Evolutionary conservation across 37 sponge, comb jelly and placozoan genomes (phyloP).

Genomic region (Bolinopsis microptera): DNA sequence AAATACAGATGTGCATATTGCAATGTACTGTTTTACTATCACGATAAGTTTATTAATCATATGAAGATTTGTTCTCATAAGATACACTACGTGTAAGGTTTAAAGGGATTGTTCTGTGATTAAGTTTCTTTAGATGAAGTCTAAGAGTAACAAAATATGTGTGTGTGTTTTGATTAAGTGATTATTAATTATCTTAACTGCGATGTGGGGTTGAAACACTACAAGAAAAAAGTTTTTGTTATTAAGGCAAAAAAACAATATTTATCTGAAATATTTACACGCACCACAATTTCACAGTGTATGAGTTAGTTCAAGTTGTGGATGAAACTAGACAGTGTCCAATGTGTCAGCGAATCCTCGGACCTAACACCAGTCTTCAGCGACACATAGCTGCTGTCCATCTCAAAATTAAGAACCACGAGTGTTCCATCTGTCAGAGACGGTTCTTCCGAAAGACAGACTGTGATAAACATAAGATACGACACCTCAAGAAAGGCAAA

Average conservation of each 20-base stretch:
- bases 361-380: constrained; percentile 1
- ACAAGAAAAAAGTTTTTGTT: too few relatives aligned
- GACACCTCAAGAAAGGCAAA: not conserved
- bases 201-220: too few relatives aligned
- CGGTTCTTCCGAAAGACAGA: constrained; percentile 14
- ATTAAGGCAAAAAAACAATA: too few relatives aligned
- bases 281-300: too few relatives aligned
- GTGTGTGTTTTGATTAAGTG: too few relatives aligned
- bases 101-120: too few relatives aligned
- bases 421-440: not conserved
- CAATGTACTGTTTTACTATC: not conserved
- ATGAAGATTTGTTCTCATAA: not conserved
- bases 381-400: constrained; percentile 9
- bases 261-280: too few relatives aligned
- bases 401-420: constrained; percentile 39
- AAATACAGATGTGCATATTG: not conserved
- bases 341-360: not conserved
- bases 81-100: too few relatives aligned
- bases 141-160: too few relatives aligned
- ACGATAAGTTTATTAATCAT: not conserved
- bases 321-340: not conserved
- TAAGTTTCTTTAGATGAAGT: too few relatives aligned
- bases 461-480: not conserved
- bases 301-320: not conserved
- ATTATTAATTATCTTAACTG: too few relatives aligned